Percentiles rank a stretch among this genome's conserved stretches.
Evolutionary conservation across 2,888 invertebrate species (phyloP).

Genomic region (Antheraea yamamai): DNA sequence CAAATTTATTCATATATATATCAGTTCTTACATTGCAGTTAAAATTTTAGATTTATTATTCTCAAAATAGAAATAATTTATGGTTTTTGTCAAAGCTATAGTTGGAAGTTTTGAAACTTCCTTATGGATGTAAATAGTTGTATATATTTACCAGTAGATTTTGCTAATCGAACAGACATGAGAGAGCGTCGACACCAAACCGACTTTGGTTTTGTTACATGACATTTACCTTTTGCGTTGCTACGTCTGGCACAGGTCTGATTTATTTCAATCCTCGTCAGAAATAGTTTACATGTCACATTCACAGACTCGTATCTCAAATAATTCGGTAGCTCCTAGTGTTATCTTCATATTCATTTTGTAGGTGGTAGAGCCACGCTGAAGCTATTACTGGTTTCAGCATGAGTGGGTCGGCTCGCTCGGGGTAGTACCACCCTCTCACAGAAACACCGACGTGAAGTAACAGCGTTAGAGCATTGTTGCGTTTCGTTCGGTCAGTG

Average conservation of each 20-base stretch:
- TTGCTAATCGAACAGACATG: slow-evolving; percentile 28
- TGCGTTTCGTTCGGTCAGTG: too few relatives aligned
- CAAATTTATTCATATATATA: not conserved
- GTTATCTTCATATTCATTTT: too few relatives aligned
- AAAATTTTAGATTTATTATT: too few relatives aligned
- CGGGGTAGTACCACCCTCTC: too few relatives aligned
- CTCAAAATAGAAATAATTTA: too few relatives aligned
- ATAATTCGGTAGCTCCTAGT: not conserved
- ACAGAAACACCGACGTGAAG: too few relatives aligned
- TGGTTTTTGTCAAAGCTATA: not conserved
- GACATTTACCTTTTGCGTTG: slow-evolving; percentile 71
- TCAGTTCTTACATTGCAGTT: too few relatives aligned
- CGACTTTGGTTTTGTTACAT: slow-evolving; percentile 64
- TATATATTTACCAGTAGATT: slow-evolving; percentile 17
- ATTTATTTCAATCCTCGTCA: slow-evolving; percentile 60
- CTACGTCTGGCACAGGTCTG: slow-evolving; percentile 60
- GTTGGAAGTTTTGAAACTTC: not conserved
- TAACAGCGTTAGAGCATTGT: too few relatives aligned
- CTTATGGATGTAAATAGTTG: not conserved
- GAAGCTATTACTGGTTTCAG: too few relatives aligned
- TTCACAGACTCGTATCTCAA: not conserved
- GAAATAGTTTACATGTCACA: slow-evolving; percentile 30
- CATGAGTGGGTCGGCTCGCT: too few relatives aligned
- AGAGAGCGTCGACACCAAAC: slow-evolving; percentile 60
- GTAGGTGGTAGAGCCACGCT: too few relatives aligned